Evolutionary conservation across 2,888 invertebrate species (phyloP).

Genomic region (Mesochorus sp.): DNA sequence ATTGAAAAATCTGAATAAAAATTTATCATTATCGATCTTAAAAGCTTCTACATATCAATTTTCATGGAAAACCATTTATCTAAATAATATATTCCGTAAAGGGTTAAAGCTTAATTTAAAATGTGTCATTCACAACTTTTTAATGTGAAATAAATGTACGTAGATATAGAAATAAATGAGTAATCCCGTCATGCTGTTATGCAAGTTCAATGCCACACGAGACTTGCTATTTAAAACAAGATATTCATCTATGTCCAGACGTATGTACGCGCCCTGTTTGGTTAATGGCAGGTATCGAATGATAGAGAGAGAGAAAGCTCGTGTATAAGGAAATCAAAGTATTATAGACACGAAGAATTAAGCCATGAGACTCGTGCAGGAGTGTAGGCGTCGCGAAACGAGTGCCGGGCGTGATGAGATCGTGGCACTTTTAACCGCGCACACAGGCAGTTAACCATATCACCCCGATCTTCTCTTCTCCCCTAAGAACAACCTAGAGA

Average conservation of each 20-base stretch:
- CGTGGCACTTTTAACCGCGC: constrained; percentile 24
- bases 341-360: not conserved
- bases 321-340: constrained; percentile 12
- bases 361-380: not conserved
- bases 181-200: not conserved
- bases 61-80: too few species aligned
- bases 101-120: too few species aligned
- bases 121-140: too few species aligned
- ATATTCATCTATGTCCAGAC: not conserved
- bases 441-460: constrained; percentile 23
- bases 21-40: too few species aligned
- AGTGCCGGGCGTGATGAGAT: constrained; percentile 6
- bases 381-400: constrained; percentile 14
- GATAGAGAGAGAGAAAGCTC: constrained; percentile 6
- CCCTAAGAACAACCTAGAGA: constrained; percentile 4
- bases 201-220: constrained; percentile 10
- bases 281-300: not conserved
- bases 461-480: constrained; percentile 15
- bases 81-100: too few species aligned
- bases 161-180: constrained; percentile 3
- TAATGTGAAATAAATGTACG: not conserved
- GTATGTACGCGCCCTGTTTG: not conserved
- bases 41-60: too few species aligned
- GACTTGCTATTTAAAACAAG: too few species aligned
- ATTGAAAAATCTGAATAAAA: too few species aligned